Evolutionary conservation across 2,113 vertebrate species (phyloP), one percentile per base, ranked within the genome.

Genomic region (Pterocles orientalis): DNA sequence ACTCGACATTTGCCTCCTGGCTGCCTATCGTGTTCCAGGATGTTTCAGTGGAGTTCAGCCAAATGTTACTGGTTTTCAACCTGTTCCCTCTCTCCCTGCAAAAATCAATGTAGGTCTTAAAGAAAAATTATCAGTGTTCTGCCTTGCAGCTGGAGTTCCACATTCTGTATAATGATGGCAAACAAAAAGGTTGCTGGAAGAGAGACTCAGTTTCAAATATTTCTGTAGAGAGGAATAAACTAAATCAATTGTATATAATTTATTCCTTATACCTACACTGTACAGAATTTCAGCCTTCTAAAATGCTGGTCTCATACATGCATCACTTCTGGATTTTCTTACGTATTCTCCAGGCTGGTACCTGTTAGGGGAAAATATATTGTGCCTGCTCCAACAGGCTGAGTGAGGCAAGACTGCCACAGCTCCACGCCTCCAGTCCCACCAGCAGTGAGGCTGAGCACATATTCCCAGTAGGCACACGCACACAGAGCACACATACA

Each of bases 361-460:
- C 6, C 14, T 79, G 15, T 48, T 34, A 20, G 7, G 18, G 11
- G 3, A 71, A 86, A 34, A 83, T 50, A 18, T 2, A 36, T 6
- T 1, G 4, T 53, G 34, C 10, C 0, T 2, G 4, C 4, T 70
- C 19, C 3, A 2, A 33, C 28, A 64, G 23, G 10, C 23, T 61
- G 47, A 65, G 26, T 14, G 41, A 48, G 14, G 12, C 4, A 4
- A 48, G 41, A 11, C 48, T 60, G 28, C 6, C 64, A 31, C 50
- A 94, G 24, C 9, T 88, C 43, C 34, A 18, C 17, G 18, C 5
- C 7, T 18, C 25, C 16, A 15, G 24, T 64, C 4, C n/a, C 14
- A 54, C 13, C 31, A 71, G 34, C 8, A 61, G 34, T 16, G 29
- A 57, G n/a, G 20, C 2, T n/a, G 33, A 76, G 29, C 17, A 8